Base-by-base conservation (phyloP, 2,113 vertebrate species). In the Talpa occidentalis region DNA sequence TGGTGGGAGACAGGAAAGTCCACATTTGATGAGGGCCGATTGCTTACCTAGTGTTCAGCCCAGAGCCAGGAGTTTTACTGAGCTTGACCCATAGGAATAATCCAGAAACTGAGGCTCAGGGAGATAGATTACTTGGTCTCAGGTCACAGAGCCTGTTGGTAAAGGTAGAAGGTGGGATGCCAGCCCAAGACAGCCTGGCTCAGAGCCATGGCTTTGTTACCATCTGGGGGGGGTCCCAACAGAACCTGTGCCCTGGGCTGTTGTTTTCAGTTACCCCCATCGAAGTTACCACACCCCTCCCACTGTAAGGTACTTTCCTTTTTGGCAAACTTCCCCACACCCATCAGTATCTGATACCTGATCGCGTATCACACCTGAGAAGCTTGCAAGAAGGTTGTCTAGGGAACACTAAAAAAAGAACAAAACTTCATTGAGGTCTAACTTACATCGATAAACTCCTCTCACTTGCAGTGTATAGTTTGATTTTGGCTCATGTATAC, bases 161-260 rank as follows among this genome's bases (percentile, higher is more conserved):
- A 35, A 47, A 30, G 30, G 3, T 0, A 26, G 59, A 42, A 73
- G 26, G 66, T 87, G 60, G 69, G 44, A 9, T n/a, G 21, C n/a
- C 66, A 14, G 40, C 8, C 16, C 10, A 1, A 10, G 15, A 21
- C 5, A 35, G 26, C 30, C 26, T 62, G 35, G 64, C 35, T 9
- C 16, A 40, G 77, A 37, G n/a, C 74, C 9, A 1, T 12, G n/a
- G 0, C 8, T 0, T 15, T 11, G 40, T 60, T 4, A 22, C 12
- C 3, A 52, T n/a, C 8, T 0, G 0, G 49, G 14, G 14, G 26
- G 26, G 17, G 0, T 85, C 11, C 26, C 49, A 32, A 32, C 24
- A n/a, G 40, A 49, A 14, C 6, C 6, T 14, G 49, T 10, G 12
- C 32, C 2, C 1, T 37, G 40, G 14, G 78, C 47, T 81, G 22